phyloP scores from a whole-genome alignment of 2,888 invertebrate species.

The Hoplodrina ambigua region DNA sequence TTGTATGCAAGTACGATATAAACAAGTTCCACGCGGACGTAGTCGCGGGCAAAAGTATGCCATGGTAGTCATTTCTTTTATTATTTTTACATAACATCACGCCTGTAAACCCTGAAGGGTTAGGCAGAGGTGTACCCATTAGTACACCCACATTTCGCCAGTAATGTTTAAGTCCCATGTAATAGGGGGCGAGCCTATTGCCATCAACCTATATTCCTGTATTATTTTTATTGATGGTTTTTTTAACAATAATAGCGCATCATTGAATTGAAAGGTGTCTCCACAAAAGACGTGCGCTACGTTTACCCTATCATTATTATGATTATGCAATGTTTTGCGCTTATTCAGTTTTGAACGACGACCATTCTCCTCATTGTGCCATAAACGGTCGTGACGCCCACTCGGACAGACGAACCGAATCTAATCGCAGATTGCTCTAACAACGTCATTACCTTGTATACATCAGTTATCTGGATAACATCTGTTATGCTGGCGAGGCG shows the following conservation, averaged over 20 bases:
- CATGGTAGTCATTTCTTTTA: no score
- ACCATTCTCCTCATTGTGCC: slow-evolving; percentile 40
- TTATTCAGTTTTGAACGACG: slow-evolving; percentile 44
- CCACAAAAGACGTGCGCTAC: background rate
- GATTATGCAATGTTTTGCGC: slow-evolving; percentile 48
- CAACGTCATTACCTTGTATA: slow-evolving; percentile 70
- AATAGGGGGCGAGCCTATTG: no score
- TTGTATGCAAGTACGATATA: no score
- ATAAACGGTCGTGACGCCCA: slow-evolving; percentile 71
- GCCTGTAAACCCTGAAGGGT: no score
- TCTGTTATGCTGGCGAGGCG: slow-evolving; percentile 51
- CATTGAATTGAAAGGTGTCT: background rate
- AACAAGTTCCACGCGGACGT: no score
- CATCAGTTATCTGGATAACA: slow-evolving; percentile 51
- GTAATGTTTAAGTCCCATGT: no score
- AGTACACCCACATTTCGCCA: no score
- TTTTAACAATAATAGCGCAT: background rate
- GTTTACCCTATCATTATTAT: slow-evolving; percentile 30
- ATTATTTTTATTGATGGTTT: background rate
- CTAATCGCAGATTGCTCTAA: slow-evolving; percentile 79
- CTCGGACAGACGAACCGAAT: slow-evolving; percentile 67
- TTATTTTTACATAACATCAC: no score
- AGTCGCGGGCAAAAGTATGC: no score
- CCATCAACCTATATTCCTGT: no score
- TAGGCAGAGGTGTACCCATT: no score